Evolutionary conservation across 2,888 invertebrate genomes (phyloP), one percentile per base, ranked within the genome.

Genomic region (Abscondita cerata): DNA sequence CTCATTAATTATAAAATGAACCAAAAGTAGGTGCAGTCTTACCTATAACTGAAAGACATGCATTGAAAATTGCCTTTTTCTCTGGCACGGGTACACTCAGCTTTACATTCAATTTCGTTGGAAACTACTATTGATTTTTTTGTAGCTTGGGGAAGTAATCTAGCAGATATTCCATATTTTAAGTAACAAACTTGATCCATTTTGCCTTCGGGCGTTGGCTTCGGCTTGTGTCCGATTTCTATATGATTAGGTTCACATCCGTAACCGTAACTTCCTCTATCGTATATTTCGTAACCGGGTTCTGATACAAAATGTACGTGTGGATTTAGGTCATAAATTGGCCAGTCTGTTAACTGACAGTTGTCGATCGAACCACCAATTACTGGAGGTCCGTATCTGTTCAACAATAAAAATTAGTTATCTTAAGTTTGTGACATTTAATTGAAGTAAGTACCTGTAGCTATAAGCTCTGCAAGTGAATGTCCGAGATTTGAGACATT

Each of bases 391-490:
- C 89, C 90, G 72, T 89, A 91, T 69, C 91, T 89, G 75, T 41
- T n/a, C n/a, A n/a, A n/a, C n/a, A n/a, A n/a, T n/a, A n/a, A n/a
- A n/a, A n/a, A n/a, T n/a, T n/a, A n/a, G 9, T 40, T 40, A 5
- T 13, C 6, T 8, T 13, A 5, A 40, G 11, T 16, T 44, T 44
- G 12, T 5, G 20, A n/a, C 18, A 11, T 11, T n/a, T 20, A 47
- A 20, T 47, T 15, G 2, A 47, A 38, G 13, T 12, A 25, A 6
- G 6, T 76, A 90, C 89, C 89, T 85, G 73, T 86, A 93, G 69
- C 92, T 91, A 70, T 92, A 93, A 4, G 91, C 90, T 52, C 92
- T 84, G 73, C 93, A 93, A 52, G 90, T 89, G 80, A 93, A 93
- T 36, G 86, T 85, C 0, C 82, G 83, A 0, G 90, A 85, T n/a